These are phyloP conservation scores for Telenomus remus DNA, from an alignment of 1,140 invertebrate genomes.

Conservation along the genomic window DNA sequence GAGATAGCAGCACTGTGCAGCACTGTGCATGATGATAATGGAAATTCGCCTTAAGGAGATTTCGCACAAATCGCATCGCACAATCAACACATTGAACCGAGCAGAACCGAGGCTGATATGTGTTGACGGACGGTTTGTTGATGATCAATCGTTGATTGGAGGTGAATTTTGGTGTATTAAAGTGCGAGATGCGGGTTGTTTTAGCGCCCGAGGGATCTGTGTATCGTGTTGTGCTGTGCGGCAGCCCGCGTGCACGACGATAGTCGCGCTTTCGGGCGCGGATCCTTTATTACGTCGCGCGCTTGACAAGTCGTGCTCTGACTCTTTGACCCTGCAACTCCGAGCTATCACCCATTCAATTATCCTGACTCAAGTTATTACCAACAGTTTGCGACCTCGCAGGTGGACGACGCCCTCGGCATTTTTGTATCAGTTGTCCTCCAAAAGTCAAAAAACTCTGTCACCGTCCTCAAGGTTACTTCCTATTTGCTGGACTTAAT, in stretches of 20 bases:
- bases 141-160: slow-evolving; percentile 3
- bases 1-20: no score
- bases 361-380: slow-evolving; percentile 23
- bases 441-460: no score
- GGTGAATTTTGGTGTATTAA: background rate
- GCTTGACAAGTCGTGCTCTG: slow-evolving; percentile 17
- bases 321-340: slow-evolving; percentile 33
- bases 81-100: slow-evolving; percentile 4
- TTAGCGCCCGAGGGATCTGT: background rate
- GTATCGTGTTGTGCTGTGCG: slow-evolving; percentile 5
- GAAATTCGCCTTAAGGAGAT: background rate
- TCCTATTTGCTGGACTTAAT: no score
- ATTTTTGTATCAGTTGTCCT: background rate
- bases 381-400: slow-evolving; percentile 1
- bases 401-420: background rate
- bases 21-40: no score
- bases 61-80: background rate
- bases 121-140: slow-evolving; percentile 20
- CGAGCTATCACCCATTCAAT: slow-evolving; percentile 26
- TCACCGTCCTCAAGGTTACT: no score
- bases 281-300: slow-evolving; percentile 20
- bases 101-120: slow-evolving; percentile 13
- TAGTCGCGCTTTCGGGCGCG: slow-evolving; percentile 3
- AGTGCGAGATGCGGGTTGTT: slow-evolving; percentile 7
- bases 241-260: background rate